phyloP scores from a whole-genome alignment of 2,888 invertebrate genomes.

The Dicycla oo region DNA sequence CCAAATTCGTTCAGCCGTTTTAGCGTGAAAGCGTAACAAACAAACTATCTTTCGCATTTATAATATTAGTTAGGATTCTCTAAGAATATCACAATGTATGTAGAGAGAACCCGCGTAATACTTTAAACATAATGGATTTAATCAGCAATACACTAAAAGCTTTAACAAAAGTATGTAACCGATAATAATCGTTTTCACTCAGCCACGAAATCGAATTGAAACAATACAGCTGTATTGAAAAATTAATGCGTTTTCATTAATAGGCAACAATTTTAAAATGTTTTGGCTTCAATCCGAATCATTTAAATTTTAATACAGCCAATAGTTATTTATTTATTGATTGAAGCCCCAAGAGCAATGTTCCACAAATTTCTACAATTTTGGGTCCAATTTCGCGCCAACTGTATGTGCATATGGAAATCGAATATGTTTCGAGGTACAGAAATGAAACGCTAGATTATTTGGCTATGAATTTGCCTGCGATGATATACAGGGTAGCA shows the following conservation, averaged over 20 bases:
- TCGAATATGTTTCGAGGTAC: slow-evolving; percentile 13
- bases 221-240: slow-evolving; percentile 18
- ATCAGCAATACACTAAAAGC: neutral
- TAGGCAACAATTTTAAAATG: neutral
- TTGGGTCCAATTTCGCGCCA: slow-evolving; percentile 29
- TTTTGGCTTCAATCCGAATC: slow-evolving; percentile 26
- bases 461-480: neutral
- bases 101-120: neutral
- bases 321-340: slow-evolving; percentile 37
- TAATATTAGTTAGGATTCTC: too few species aligned
- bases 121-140: neutral
- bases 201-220: slow-evolving; percentile 23
- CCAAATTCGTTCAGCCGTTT: too few species aligned
- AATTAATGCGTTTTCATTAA: slow-evolving; percentile 21
- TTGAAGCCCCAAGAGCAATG: slow-evolving; percentile 13
- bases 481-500: too few species aligned
- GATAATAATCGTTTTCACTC: slow-evolving; percentile 12
- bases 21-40: too few species aligned
- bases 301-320: slow-evolving; percentile 34
- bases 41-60: too few species aligned
- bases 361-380: slow-evolving; percentile 50
- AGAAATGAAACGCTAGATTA: slow-evolving; percentile 14
- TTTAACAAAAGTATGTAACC: neutral
- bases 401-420: slow-evolving; percentile 30
- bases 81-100: neutral